Percentiles rank a stretch among this genome's conserved stretches.
phyloP scores from a whole-genome alignment of 2,797 vertebrate genomes.

The Cirrhinus molitorella region DNA sequence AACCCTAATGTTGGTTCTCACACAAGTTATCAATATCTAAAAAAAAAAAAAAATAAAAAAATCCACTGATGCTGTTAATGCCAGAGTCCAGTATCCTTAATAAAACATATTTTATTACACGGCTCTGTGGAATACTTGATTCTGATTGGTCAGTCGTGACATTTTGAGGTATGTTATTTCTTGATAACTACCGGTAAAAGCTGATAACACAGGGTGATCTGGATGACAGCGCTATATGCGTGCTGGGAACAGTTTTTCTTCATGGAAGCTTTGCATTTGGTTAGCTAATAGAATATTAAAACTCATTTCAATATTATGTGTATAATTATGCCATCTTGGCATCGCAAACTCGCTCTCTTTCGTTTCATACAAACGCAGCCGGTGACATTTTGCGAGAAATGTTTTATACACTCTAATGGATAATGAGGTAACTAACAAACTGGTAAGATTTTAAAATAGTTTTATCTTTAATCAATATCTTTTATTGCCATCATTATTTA shows the following conservation, averaged over 20 bases:
- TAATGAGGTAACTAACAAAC: neutral
- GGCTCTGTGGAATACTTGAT: neutral
- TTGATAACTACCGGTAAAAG: neutral
- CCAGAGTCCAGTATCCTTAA: neutral
- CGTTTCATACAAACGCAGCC: neutral
- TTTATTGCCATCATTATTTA: neutral
- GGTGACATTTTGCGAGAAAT: neutral
- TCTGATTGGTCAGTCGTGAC: neutral
- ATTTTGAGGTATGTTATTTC: neutral
- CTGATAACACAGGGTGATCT: neutral
- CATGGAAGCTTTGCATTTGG: neutral
- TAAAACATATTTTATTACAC: neutral
- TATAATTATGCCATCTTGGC: neutral
- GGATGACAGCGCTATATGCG: neutral
- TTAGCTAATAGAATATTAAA: neutral
- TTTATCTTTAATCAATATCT: neutral
- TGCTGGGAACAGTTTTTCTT: neutral
- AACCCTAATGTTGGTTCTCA: neutral
- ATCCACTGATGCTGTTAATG: neutral
- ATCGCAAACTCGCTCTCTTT: no score
- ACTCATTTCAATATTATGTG: no score
- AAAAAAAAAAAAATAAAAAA: no score
- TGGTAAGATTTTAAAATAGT: neutral
- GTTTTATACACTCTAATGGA: neutral
- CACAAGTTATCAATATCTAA: neutral